Percentiles rank a stretch among this genome's conserved stretches.
Conservation (phyloP, 2,888 invertebrate species). For the Noctua janthe region DNA sequence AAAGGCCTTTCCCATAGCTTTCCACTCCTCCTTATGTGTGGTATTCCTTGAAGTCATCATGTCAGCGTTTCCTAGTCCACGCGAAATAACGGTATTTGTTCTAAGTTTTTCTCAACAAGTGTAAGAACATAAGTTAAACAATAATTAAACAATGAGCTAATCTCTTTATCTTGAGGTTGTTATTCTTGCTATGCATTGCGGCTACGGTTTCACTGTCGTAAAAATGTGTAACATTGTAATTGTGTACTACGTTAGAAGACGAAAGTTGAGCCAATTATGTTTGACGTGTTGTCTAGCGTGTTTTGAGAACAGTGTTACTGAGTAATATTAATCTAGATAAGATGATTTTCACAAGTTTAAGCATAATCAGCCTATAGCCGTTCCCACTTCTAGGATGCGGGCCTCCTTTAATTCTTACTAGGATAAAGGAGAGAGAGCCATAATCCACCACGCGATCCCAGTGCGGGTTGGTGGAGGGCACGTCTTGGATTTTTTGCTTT, state of each 20-base stretch:
- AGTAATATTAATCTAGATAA: conserved; percentile 6
- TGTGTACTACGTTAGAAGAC: conserved; percentile 47
- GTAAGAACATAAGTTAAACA: conserved; percentile 22
- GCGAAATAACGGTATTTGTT: background rate
- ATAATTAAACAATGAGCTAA: conserved; percentile 50
- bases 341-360: background rate
- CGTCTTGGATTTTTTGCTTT: background rate
- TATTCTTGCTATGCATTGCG: conserved; percentile 49
- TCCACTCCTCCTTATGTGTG: background rate
- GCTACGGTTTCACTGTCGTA: conserved; percentile 59
- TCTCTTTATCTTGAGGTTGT: conserved; percentile 51
- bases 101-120: background rate
- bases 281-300: conserved; percentile 22
- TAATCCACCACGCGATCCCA: background rate
- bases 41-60: background rate
- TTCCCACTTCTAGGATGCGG: background rate
- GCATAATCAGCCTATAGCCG: background rate
- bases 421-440: background rate
- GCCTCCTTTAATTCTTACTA: background rate
- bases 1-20: background rate
- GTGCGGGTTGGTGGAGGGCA: background rate
- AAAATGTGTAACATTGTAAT: conserved; percentile 52
- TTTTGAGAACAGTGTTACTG: background rate
- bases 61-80: background rate
- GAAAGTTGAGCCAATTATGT: conserved; percentile 58